These are phyloP conservation scores for Notocelia uddmanniana DNA, from an alignment of 2,888 invertebrate species.

Conservation along the genomic window DNA sequence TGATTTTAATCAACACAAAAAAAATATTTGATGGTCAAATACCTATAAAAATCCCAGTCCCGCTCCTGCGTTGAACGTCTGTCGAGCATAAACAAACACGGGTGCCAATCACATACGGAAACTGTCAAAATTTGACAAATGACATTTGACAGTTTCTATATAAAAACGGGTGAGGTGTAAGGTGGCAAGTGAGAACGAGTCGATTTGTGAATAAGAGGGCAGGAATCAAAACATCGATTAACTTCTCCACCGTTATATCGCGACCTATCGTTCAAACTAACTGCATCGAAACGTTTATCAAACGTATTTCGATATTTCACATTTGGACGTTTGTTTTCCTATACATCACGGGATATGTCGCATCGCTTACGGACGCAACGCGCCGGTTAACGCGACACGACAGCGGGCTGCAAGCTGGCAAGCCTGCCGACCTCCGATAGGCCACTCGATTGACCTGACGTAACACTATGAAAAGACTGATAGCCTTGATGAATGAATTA, in stretches of 20 bases:
- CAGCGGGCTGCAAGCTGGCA: constrained; percentile 55
- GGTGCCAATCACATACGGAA: too few species aligned
- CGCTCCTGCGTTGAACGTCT: too few species aligned
- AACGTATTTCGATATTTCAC: constrained; percentile 62
- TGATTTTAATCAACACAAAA: too few species aligned
- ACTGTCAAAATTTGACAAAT: too few species aligned
- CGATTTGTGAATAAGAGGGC: too few species aligned
- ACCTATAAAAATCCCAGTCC: too few species aligned
- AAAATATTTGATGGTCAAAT: too few species aligned
- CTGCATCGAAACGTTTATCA: too few species aligned
- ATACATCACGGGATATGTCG: constrained; percentile 43
- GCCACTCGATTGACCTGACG: constrained; percentile 5
- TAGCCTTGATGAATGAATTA: constrained; percentile 9
- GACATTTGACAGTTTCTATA: too few species aligned
- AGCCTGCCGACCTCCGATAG: constrained; percentile 19
- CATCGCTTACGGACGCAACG: constrained; percentile 65
- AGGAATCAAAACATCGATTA: not conserved
- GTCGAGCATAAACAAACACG: too few species aligned
- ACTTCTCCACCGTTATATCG: not conserved
- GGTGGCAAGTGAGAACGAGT: too few species aligned
- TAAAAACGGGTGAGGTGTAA: too few species aligned
- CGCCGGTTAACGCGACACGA: constrained; percentile 68
- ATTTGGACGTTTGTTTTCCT: constrained; percentile 63
- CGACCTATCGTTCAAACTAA: not conserved
- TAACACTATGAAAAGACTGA: not conserved